phyloP scores from a whole-genome alignment of 2,113 vertebrate genomes.

The Pyxicephalus adspersus region DNA sequence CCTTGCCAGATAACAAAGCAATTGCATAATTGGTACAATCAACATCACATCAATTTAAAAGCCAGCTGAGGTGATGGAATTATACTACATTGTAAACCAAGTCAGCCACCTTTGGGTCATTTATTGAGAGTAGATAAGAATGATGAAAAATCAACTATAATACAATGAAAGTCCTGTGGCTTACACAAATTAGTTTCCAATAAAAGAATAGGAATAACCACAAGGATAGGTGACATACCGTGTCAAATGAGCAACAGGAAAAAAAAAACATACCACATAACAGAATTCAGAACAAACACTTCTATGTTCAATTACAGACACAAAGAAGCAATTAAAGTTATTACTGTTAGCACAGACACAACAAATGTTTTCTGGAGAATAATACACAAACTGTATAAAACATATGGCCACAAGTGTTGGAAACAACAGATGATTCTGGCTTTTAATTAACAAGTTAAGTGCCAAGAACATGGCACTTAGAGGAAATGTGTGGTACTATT shows the following conservation, averaged over 20 bases:
- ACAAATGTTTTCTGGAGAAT: constrained; percentile 10
- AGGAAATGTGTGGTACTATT: background rate
- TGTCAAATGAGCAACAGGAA: background rate
- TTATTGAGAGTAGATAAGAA: background rate
- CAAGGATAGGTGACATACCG: background rate
- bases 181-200: background rate
- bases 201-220: background rate
- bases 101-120: background rate
- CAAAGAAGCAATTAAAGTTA: constrained; percentile 5
- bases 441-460: background rate
- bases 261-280: background rate
- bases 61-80: background rate
- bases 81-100: background rate
- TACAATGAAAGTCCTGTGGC: background rate
- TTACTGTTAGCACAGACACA: background rate
- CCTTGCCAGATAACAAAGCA: background rate
- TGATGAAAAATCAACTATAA: background rate
- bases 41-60: background rate
- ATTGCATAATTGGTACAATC: background rate
- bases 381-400: background rate
- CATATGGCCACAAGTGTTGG: background rate
- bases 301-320: background rate
- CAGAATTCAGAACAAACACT: background rate
- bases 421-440: background rate
- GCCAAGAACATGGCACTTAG: constrained; percentile 1